Evolutionary conservation across 2,797 vertebrate species (phyloP), one percentile per base, ranked within the genome.

Genomic region (Prunella strophiata): DNA sequence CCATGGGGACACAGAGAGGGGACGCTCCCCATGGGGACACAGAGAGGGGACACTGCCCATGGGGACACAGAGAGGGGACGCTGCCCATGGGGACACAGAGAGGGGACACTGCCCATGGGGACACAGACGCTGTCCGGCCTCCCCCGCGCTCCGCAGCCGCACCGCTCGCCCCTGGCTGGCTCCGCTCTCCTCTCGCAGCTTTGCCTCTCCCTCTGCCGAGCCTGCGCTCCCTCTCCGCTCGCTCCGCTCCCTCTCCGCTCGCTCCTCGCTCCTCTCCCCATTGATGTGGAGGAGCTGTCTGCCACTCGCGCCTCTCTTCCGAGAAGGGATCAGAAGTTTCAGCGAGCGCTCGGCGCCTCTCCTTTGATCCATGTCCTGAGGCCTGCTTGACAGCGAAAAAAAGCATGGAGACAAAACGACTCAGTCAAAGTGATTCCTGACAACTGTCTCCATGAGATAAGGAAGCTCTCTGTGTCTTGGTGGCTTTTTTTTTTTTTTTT

Each of bases 401-500:
- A 97, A 98, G 97, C 95, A 97, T 96, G 98, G 98, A 98, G 98
- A 98, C 99, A 98, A 98, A 99, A 99, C 98, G 98, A 98, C 98
- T 98, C 98, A 98, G 98, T 98, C 98, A 98, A 98, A 99, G 98
- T 98, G 98, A 99, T 99, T 98, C 99, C 98, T 98, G 98, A 98
- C 99, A 99, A 99, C 99, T 99, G 99, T 99, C 99, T 99, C 98
- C 98, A 97, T 97, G 99, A 99, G 99, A 99, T 99, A 99, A 99
- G 99, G 98, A 98, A 98, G 98, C 95, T 91, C 97, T 96, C 92
- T 93, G 97, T 96, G 96, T 98, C 97, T 98, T 95, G 52, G 91
- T 70, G 61, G 5, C 9, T 26, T 38, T 20, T 92, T 91, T 77
- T 43, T 91, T 77, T 50, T 66, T 36, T 23, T 36, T 48, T 66